Conservation (phyloP, 2,888 invertebrate species). For the Palloptera scutellata region DNA sequence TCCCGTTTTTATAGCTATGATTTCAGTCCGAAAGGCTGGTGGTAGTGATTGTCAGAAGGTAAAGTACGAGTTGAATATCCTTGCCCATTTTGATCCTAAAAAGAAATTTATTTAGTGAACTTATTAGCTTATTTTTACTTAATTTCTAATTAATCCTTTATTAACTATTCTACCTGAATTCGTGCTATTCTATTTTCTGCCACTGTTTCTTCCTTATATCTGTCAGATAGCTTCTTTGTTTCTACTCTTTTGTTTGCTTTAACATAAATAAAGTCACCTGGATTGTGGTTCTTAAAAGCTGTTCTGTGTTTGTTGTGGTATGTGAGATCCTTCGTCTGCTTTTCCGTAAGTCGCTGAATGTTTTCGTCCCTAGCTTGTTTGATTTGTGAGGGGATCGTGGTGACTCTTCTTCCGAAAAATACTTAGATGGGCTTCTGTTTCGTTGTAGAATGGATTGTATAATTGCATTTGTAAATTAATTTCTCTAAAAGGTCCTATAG, state of each 20-base stretch:
- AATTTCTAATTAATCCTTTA: constrained; percentile 27
- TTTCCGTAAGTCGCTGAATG: not conserved
- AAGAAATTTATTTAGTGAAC: too few species aligned
- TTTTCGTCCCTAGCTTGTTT: constrained; percentile 17
- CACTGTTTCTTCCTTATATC: too few species aligned
- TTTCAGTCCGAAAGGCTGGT: too few species aligned
- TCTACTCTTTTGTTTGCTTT: constrained; percentile 39
- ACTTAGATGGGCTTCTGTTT: constrained; percentile 36
- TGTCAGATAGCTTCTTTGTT: constrained; percentile 34
- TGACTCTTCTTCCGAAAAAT: constrained; percentile 33
- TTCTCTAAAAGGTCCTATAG: constrained; percentile 16
- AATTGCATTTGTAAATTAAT: constrained; percentile 35
- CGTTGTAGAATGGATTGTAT: constrained; percentile 34
- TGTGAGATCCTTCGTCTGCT: constrained; percentile 1
- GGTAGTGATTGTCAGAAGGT: too few species aligned
- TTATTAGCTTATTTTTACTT: too few species aligned
- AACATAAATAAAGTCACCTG: constrained; percentile 37
- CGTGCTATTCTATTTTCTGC: constrained; percentile 12
- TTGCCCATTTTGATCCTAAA: too few species aligned
- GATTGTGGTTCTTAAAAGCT: constrained; percentile 34
- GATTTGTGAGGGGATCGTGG: too few species aligned
- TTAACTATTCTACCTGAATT: constrained; percentile 4
- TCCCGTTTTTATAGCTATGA: too few species aligned
- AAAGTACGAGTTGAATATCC: too few species aligned
- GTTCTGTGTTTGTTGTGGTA: constrained; percentile 33